Conservation (phyloP, 1,140 invertebrate species). For the Trichoplusia ni region DNA sequence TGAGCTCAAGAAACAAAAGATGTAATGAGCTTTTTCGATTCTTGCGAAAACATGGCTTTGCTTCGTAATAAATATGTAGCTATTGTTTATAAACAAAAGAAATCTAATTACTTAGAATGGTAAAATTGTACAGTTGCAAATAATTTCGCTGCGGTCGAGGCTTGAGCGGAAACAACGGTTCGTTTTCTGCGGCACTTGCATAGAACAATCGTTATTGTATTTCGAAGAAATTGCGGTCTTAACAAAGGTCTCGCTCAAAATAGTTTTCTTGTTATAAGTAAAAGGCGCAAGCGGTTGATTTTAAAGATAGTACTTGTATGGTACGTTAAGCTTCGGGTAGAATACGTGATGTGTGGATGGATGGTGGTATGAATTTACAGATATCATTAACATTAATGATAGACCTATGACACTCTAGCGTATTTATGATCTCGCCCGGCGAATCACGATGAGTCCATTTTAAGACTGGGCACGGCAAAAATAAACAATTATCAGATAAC, state of each 20-base stretch:
- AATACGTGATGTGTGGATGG: no score
- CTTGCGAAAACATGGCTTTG: neutral
- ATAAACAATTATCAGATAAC: no score
- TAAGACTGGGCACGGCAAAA: no score
- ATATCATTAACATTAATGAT: no score
- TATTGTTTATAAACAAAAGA: conserved; percentile 8
- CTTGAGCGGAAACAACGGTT: conserved; percentile 19
- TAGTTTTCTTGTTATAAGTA: neutral
- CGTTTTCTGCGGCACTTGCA: conserved; percentile 26
- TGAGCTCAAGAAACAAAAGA: conserved; percentile 11
- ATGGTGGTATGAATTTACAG: no score
- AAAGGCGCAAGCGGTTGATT: no score
- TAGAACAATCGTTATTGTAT: conserved; percentile 20
- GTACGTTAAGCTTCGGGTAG: no score
- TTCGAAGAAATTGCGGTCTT: neutral
- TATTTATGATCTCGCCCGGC: no score
- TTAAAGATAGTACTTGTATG: no score
- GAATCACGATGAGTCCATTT: no score
- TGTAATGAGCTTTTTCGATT: conserved; percentile 21
- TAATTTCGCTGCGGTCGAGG: neutral
- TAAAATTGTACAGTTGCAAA: neutral
- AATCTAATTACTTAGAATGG: conserved; percentile 29
- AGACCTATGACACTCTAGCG: no score
- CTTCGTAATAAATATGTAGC: neutral
- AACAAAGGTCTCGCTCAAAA: neutral